A percentile compares a stretch with the other conserved stretches of the same genome.
phyloP scores from a whole-genome alignment of 2,888 invertebrate genomes.

The Phyllotreta cruciferae region DNA sequence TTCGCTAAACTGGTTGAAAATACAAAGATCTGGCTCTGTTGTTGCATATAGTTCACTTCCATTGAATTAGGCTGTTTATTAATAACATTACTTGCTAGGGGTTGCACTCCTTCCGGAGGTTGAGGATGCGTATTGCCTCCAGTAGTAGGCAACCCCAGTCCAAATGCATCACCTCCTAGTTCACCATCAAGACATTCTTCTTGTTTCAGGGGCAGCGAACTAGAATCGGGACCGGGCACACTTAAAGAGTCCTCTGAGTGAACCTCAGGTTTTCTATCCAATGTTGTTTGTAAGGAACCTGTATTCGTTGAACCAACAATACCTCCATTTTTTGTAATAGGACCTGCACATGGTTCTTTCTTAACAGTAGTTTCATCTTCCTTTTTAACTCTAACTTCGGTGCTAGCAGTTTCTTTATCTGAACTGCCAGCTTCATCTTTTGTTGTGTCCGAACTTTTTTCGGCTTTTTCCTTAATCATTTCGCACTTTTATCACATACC shows the following conservation, averaged over 20 bases:
- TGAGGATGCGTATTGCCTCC: slow-evolving; percentile 53
- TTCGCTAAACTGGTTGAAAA: slow-evolving; percentile 95
- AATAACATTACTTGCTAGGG: slow-evolving; percentile 78
- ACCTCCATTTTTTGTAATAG: slow-evolving; percentile 59
- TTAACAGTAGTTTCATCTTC: slow-evolving; percentile 57
- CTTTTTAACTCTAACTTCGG: slow-evolving; percentile 58
- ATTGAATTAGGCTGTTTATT: slow-evolving; percentile 81
- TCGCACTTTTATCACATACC: slow-evolving; percentile 54
- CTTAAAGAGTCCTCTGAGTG: slow-evolving; percentile 45
- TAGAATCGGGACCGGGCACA: slow-evolving; percentile 41
- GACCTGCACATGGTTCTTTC: slow-evolving; percentile 54
- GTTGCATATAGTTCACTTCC: slow-evolving; percentile 90
- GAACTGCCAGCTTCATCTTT: slow-evolving; percentile 61
- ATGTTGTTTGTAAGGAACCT: slow-evolving; percentile 56
- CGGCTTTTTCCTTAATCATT: slow-evolving; percentile 63
- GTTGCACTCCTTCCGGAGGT: slow-evolving; percentile 72
- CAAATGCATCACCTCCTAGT: slow-evolving; percentile 56
- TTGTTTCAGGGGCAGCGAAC: slow-evolving; percentile 54
- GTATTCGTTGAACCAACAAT: slow-evolving; percentile 60
- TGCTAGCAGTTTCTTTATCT: slow-evolving; percentile 56
- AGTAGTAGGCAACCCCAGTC: slow-evolving; percentile 51
- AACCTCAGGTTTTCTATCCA: slow-evolving; percentile 55
- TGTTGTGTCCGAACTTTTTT: slow-evolving; percentile 59
- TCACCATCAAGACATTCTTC: slow-evolving; percentile 58
- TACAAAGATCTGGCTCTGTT: slow-evolving; percentile 97